A percentile compares a stretch with the other conserved stretches of the same genome.
phyloP scores from a whole-genome alignment of 2,888 invertebrate species.

The Alsophila aescularia region DNA sequence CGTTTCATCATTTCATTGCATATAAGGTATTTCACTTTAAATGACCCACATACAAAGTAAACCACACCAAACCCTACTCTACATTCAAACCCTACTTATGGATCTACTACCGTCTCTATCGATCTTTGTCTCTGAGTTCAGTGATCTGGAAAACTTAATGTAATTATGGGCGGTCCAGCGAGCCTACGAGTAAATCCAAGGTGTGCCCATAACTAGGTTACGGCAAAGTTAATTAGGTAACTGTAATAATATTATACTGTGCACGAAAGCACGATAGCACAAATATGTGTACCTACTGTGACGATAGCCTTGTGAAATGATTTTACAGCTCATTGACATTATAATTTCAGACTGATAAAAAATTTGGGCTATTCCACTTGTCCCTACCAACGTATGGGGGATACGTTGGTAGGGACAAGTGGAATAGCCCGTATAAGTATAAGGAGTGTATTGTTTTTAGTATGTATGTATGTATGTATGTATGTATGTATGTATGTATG shows the following conservation, averaged over 20 bases:
- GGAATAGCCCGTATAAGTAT: no score
- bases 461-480: no score
- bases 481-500: no score
- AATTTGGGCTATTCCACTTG: no score
- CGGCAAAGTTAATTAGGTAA: conserved; percentile 31
- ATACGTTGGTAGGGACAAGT: no score
- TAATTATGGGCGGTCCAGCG: conserved; percentile 47
- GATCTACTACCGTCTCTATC: conserved; percentile 27
- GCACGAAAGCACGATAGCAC: background rate
- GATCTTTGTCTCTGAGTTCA: conserved; percentile 46
- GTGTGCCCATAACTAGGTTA: conserved; percentile 50
- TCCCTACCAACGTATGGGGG: no score
- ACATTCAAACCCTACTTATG: background rate
- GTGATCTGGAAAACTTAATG: conserved; percentile 44
- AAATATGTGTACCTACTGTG: no score
- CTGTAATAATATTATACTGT: background rate
- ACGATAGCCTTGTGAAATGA: no score
- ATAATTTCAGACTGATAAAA: no score
- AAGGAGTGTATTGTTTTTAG: no score
- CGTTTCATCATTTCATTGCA: background rate
- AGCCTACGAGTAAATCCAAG: conserved; percentile 37
- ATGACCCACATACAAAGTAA: background rate
- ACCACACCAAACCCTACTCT: background rate
- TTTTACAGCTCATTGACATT: no score
- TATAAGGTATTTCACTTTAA: background rate